Conservation (phyloP, 2,113 vertebrate genomes). For the Eptatretus burgeri region DNA sequence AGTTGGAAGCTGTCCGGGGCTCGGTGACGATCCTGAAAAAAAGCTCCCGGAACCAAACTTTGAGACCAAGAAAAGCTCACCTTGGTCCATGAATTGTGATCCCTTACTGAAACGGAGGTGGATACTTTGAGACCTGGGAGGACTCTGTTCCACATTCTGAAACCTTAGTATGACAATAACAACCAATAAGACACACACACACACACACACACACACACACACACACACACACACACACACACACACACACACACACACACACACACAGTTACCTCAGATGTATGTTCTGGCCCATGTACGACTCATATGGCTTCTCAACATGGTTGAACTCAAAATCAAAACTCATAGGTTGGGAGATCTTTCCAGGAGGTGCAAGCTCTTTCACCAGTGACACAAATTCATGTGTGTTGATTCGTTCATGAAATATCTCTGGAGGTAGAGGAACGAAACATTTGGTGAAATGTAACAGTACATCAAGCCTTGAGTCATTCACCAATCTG, state of each 20-base stretch:
- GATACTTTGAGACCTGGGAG: no score
- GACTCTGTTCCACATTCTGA: no score
- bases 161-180: neutral
- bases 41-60: no score
- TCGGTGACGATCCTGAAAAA: no score
- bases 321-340: slow-evolving; percentile 97
- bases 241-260: neutral
- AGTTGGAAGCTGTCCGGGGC: no score
- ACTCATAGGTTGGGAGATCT: slow-evolving; percentile 66
- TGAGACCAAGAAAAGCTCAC: no score
- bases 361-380: slow-evolving; percentile 67
- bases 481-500: neutral
- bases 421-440: slow-evolving; percentile 46
- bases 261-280: slow-evolving; percentile 39
- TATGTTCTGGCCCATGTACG: slow-evolving; percentile 89
- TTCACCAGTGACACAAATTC: slow-evolving; percentile 95
- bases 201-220: neutral
- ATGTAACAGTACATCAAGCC: neutral
- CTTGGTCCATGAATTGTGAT: no score
- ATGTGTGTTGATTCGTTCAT: slow-evolving; percentile 84
- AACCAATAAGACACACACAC: neutral
- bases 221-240: neutral
- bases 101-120: no score
- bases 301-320: slow-evolving; percentile 87
- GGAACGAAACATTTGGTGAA: neutral